A percentile compares a stretch with the other conserved stretches of the same genome.
Evolutionary conservation across 92 coral and sea anemone species (phyloP).

Genomic region (Parazoanthus darwini): DNA sequence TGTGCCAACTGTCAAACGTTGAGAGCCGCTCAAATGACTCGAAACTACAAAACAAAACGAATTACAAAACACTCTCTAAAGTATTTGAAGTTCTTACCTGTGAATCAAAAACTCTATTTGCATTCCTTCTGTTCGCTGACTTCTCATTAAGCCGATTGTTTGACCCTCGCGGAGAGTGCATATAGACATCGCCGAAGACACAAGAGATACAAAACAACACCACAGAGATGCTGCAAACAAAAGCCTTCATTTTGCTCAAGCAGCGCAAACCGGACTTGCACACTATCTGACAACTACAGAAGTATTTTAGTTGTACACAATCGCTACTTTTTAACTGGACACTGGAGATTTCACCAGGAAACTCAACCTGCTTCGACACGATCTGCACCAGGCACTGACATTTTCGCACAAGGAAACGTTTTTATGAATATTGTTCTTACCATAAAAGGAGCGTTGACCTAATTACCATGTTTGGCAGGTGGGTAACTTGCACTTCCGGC

Average conservation of each 20-base stretch:
- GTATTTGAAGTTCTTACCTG: constrained; percentile 64
- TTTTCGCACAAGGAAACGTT: neutral
- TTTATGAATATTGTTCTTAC: constrained; percentile 16
- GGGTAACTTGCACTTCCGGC: constrained; percentile 19
- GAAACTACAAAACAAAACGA: neutral
- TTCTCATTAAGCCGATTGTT: constrained; percentile 93
- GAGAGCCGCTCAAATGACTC: neutral
- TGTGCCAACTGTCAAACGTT: constrained; percentile 24
- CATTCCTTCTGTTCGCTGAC: constrained; percentile 88
- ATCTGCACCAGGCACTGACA: constrained; percentile 32
- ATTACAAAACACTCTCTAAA: neutral
- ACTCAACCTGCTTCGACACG: neutral
- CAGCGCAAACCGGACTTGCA: neutral
- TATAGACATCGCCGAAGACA: constrained; percentile 68
- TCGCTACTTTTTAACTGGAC: neutral
- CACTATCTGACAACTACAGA: neutral
- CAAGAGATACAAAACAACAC: neutral
- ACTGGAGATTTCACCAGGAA: constrained; percentile 34
- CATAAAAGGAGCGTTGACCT: constrained; percentile 22
- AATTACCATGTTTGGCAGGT: constrained; percentile 32
- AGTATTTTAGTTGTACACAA: neutral
- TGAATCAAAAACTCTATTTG: constrained; percentile 94
- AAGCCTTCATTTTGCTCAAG: constrained; percentile 6
- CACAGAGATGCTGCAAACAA: constrained; percentile 7
- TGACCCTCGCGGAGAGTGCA: constrained; percentile 92